A percentile compares a stretch with the other conserved stretches of the same genome.
phyloP scores from a whole-genome alignment of 2,888 invertebrate species.

The Eilema depressum region DNA sequence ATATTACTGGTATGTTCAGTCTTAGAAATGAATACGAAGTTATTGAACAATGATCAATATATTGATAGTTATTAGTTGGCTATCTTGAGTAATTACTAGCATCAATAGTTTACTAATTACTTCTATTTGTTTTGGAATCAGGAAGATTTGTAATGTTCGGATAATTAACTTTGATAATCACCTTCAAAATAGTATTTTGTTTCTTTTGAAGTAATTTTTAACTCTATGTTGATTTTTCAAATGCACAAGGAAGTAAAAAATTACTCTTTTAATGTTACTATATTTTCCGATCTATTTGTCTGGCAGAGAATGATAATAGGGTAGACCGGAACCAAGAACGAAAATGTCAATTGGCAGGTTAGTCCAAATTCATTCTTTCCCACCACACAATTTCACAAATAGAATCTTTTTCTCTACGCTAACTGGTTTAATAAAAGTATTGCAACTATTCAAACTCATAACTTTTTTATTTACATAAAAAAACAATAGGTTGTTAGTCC shows the following conservation, averaged over 20 bases:
- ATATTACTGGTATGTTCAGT: neutral
- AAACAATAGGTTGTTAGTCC: neutral
- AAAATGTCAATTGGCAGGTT: slow-evolving; percentile 9
- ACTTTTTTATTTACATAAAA: neutral
- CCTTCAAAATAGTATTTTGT: neutral
- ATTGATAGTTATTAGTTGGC: neutral
- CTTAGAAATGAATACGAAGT: neutral
- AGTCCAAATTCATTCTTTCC: neutral
- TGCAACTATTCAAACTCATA: too few species aligned
- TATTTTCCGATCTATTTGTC: slow-evolving; percentile 4
- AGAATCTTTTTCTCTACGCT: too few species aligned
- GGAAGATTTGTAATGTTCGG: neutral
- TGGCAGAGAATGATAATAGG: slow-evolving; percentile 2
- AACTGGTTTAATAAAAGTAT: neutral
- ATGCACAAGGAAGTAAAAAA: neutral
- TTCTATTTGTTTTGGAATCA: neutral
- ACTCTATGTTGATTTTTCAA: neutral
- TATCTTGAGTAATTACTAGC: neutral
- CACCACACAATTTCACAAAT: neutral
- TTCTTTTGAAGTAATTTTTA: neutral
- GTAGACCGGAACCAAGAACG: slow-evolving; percentile 4
- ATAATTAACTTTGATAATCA: neutral
- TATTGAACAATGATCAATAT: neutral
- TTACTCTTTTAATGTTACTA: neutral
- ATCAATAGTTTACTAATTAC: neutral